Percentiles rank a stretch among this genome's conserved stretches.
Evolutionary conservation across 2,113 vertebrate genomes (phyloP).

Genomic region (Pomatorhinus ruficollis): DNA sequence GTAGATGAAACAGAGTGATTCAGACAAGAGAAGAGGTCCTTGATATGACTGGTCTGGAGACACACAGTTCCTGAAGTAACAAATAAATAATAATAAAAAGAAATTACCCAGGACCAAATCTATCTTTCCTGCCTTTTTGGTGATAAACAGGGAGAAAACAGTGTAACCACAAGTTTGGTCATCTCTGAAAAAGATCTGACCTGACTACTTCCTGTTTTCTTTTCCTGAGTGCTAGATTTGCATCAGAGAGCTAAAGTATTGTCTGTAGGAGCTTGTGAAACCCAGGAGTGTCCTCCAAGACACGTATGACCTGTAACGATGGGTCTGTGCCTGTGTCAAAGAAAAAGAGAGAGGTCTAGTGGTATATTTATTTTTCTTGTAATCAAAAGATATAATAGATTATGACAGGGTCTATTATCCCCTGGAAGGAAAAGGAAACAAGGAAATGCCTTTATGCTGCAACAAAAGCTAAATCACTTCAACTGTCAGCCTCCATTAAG

Average conservation of each 20-base stretch:
- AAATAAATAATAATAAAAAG: background rate
- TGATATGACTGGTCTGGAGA: background rate
- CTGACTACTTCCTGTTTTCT: background rate
- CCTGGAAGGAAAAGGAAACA: constrained; percentile 34
- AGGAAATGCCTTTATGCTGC: constrained; percentile 4
- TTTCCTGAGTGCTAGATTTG: background rate
- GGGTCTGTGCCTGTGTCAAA: background rate
- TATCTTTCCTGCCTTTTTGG: background rate
- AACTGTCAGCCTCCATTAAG: constrained; percentile 3
- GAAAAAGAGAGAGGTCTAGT: background rate
- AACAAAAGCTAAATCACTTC: constrained; percentile 40
- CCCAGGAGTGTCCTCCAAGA: background rate
- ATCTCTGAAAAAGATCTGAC: background rate
- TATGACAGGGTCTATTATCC: constrained; percentile 60
- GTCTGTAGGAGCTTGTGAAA: background rate
- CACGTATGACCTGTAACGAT: constrained; percentile 12
- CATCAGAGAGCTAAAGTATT: background rate
- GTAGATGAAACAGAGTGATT: background rate
- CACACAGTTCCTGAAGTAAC: background rate
- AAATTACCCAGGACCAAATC: background rate
- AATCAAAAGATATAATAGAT: constrained; percentile 18
- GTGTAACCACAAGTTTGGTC: background rate
- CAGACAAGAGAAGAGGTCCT: background rate
- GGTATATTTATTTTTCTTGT: background rate
- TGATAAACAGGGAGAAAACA: background rate